phyloP scores from a whole-genome alignment of 2,797 vertebrate species.

The Neosilurus mollespiculum region DNA sequence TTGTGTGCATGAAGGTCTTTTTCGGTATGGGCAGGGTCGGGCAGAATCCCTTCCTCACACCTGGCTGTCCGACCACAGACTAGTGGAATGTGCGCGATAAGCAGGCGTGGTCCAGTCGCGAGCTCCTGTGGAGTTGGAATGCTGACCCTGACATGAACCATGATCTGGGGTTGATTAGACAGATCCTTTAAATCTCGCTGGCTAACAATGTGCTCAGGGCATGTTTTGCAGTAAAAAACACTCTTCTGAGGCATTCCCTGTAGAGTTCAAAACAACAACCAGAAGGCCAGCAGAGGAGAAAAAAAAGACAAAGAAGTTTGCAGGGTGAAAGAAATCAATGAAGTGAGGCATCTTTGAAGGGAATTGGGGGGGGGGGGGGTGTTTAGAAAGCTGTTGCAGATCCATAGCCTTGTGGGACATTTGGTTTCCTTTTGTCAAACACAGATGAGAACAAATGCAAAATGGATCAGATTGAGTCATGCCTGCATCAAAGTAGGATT shows the following conservation, averaged over 20 bases:
- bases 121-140: slow-evolving; percentile 53
- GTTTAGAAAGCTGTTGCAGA: slow-evolving; percentile 52
- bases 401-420: slow-evolving; percentile 36
- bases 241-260: slow-evolving; percentile 62
- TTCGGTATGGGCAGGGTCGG: not conserved
- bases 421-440: slow-evolving; percentile 25
- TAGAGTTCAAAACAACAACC: slow-evolving; percentile 65
- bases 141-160: slow-evolving; percentile 60
- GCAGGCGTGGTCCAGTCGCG: slow-evolving; percentile 32
- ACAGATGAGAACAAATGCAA: slow-evolving; percentile 31
- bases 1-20: slow-evolving; percentile 5
- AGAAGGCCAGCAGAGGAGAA: slow-evolving; percentile 56
- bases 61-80: slow-evolving; percentile 44
- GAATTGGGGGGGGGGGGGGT: slow-evolving; percentile 31
- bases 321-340: slow-evolving; percentile 48
- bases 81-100: slow-evolving; percentile 34
- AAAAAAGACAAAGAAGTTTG: slow-evolving; percentile 46
- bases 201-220: slow-evolving; percentile 65
- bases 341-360: slow-evolving; percentile 44
- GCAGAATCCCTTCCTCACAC: slow-evolving; percentile 46
- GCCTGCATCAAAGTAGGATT: slow-evolving; percentile 29
- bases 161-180: slow-evolving; percentile 64
- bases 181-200: slow-evolving; percentile 64
- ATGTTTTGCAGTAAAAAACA: slow-evolving; percentile 63
- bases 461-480: slow-evolving; percentile 20